phyloP scores from a whole-genome alignment of 2,797 vertebrate genomes.

The Lacerta viridis region DNA sequence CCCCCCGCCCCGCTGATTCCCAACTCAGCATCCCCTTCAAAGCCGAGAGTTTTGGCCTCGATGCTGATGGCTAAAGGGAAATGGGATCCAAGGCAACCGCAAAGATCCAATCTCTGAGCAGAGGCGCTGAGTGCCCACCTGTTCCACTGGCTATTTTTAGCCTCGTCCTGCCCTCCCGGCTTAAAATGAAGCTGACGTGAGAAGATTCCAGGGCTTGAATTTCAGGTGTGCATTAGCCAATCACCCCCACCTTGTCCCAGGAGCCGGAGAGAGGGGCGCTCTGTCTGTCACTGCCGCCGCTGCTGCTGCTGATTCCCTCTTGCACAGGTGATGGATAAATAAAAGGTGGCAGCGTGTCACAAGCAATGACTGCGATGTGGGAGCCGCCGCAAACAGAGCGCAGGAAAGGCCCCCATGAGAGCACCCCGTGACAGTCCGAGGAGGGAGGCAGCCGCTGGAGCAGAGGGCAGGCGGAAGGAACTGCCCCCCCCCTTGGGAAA shows the following conservation, averaged over 20 bases:
- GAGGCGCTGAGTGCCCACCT: background rate
- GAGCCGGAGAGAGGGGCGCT: background rate
- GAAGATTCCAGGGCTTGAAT: rapidly evolving
- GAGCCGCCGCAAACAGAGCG: rapidly evolving
- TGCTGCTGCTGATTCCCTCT: background rate
- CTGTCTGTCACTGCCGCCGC: rapidly evolving
- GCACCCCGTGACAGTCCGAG: rapidly evolving
- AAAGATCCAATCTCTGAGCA: too few relatives aligned
- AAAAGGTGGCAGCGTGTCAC: background rate
- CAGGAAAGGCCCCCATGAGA: background rate
- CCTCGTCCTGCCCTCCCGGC: rapidly evolving
- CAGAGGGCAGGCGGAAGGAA: background rate
- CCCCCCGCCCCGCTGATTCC: too few relatives aligned
- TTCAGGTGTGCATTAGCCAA: rapidly evolving
- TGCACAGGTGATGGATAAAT: rapidly evolving
- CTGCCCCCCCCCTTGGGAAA: too few relatives aligned
- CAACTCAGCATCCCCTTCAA: background rate
- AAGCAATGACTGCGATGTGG: background rate
- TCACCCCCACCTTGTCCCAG: background rate
- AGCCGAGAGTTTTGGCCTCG: background rate
- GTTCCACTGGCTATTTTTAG: background rate
- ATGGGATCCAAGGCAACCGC: background rate
- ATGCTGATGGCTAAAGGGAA: background rate
- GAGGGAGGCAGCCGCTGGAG: too few relatives aligned
- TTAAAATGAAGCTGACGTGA: rapidly evolving